A percentile compares a stretch with the other conserved stretches of the same genome.
Conservation (phyloP, 2,797 vertebrate genomes). For the Ispidina lecontei region DNA sequence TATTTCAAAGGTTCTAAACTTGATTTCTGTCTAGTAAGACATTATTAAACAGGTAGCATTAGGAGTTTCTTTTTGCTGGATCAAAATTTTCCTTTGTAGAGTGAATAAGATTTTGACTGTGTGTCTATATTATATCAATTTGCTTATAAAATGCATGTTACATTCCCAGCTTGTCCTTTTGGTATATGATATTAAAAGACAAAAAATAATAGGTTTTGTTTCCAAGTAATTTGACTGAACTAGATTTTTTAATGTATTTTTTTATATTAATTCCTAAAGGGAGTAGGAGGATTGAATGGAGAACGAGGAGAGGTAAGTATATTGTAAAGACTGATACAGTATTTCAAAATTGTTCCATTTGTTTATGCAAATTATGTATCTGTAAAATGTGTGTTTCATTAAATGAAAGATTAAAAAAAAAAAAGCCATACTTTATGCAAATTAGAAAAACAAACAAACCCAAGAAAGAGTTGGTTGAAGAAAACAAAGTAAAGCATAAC, state of each 20-base stretch:
- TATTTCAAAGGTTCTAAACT: neutral
- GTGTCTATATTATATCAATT: neutral
- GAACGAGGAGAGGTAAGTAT: constrained; percentile 89
- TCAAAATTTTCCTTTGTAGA: neutral
- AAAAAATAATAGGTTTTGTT: neutral
- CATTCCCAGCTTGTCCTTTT: neutral
- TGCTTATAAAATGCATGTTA: neutral
- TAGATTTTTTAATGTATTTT: neutral
- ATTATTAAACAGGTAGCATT: neutral
- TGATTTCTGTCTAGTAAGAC: neutral
- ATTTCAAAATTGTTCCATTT: neutral
- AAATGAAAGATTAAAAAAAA: neutral
- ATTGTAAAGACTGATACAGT: neutral
- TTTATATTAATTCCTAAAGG: constrained; percentile 80
- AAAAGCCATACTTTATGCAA: neutral
- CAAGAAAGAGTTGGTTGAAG: neutral
- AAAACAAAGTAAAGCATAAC: neutral
- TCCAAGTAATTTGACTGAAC: neutral
- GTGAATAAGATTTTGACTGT: neutral
- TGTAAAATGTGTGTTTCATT: neutral
- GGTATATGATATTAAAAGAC: neutral
- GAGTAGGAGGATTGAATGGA: constrained; percentile 83
- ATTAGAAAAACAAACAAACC: neutral
- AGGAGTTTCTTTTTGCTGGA: neutral
- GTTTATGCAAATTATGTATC: neutral